Evolutionary conservation across 2,888 invertebrate genomes (phyloP), one percentile per base, ranked within the genome.

Genomic region (Danaus chrysippus): DNA sequence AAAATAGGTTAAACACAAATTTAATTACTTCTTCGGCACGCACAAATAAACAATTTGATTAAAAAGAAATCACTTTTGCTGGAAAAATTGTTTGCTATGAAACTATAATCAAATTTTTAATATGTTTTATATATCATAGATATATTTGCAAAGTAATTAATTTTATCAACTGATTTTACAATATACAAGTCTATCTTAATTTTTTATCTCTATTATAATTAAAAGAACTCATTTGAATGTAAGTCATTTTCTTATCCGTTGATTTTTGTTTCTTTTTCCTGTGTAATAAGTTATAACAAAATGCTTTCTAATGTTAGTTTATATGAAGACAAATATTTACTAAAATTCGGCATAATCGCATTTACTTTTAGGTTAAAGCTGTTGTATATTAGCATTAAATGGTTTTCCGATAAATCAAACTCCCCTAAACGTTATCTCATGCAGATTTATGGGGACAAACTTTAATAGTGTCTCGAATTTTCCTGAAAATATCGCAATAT

Each of bases 331-430:
- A 34, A 34, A 34, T 34, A 34, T 34, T 34, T 34, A 34, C 23
- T 12, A 5, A 43, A 43, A 43, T 43, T 43, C n/a, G 11, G n/a
- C n/a, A n/a, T 49, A 17, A 49, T 49, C 10, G 10, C 3, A 49
- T 49, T 9, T 49, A 49, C 11, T 17, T 59, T 54, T 34, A 54
- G 44, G 44, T 13, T 44, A 44, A 54, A 59, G 17, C 54, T 59
- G 42, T 57, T 13, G 34, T 42, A 57, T 57, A 57, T 17, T 61
- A 23, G 44, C 61, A 53, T 59, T 65, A 62, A 62, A 67, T 63
- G 54, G 60, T 60, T 65, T 62, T 65, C 58, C 63, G 65, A 65
- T 65, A 67, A 58, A 60, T 67, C 63, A 67, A 63, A 65, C 61
- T 67, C 59, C 53, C 57, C 61, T 63, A 62, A 65, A 59, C 59